Conservation (phyloP, 2,113 vertebrate species). For the Indri indri region DNA sequence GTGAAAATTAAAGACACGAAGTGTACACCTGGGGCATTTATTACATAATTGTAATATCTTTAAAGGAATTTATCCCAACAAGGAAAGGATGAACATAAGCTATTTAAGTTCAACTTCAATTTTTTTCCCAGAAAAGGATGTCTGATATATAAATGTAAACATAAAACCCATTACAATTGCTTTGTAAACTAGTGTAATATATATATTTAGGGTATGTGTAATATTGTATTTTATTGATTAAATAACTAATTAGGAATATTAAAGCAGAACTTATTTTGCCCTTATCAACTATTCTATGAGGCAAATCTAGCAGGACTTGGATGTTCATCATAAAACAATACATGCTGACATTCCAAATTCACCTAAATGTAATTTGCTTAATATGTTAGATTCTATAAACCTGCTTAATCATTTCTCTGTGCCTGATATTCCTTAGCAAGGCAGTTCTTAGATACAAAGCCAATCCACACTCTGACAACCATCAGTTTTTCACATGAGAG, state of each 20-base stretch:
- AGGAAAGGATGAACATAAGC: not conserved
- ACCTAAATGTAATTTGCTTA: not conserved
- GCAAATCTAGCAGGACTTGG: not conserved
- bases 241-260: not conserved
- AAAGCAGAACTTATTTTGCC: conserved; percentile 8
- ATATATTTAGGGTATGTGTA: not conserved
- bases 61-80: conserved; percentile 11
- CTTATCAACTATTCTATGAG: conserved; percentile 5
- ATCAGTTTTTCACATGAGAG: not conserved
- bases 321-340: not conserved
- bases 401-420: not conserved
- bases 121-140: conserved; percentile 2
- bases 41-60: not conserved
- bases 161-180: not conserved
- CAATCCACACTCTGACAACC: not conserved
- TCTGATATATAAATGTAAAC: not conserved
- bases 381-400: not conserved
- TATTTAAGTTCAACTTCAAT: not conserved
- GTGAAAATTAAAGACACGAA: not conserved
- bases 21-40: not conserved
- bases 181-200: not conserved
- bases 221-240: conserved; percentile 17
- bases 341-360: not conserved
- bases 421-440: not conserved
- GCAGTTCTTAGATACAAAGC: not conserved